These are phyloP conservation scores for Nymphalis polychloros DNA, from an alignment of 2,888 invertebrate genomes.

Conservation along the genomic window DNA sequence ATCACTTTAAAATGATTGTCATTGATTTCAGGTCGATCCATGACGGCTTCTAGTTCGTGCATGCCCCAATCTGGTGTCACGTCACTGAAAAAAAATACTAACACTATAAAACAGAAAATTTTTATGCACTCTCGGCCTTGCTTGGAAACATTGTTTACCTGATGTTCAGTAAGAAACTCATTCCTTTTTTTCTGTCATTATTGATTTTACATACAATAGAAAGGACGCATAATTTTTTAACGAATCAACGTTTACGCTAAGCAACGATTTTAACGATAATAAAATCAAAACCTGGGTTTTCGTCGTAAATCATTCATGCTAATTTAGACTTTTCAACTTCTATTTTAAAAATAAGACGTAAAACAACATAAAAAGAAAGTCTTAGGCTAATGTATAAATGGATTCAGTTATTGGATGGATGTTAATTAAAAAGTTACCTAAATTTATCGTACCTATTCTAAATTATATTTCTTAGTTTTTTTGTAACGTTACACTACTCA, in stretches of 20 bases:
- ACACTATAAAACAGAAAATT: too few species aligned
- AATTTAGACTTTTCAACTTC: neutral
- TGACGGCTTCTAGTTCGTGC: slow-evolving; percentile 87
- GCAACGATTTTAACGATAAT: too few species aligned
- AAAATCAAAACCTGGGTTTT: too few species aligned
- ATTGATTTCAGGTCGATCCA: slow-evolving; percentile 86
- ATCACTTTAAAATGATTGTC: slow-evolving; percentile 84
- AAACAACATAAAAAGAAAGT: slow-evolving; percentile 12
- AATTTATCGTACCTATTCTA: neutral
- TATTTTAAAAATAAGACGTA: slow-evolving; percentile 6
- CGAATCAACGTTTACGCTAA: too few species aligned
- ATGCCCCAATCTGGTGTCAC: slow-evolving; percentile 87
- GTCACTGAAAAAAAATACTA: slow-evolving; percentile 57
- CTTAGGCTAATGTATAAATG: slow-evolving; percentile 21
- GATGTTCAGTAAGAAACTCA: too few species aligned
- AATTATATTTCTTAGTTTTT: too few species aligned
- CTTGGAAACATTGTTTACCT: too few species aligned
- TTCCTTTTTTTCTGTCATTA: too few species aligned
- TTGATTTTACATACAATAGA: too few species aligned
- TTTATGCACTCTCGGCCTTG: too few species aligned
- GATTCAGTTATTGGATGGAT: slow-evolving; percentile 17
- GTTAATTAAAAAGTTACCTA: slow-evolving; percentile 24
- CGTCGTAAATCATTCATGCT: neutral
- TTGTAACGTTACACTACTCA: too few species aligned
- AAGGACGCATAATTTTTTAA: too few species aligned